Base-by-base conservation (phyloP, 1,140 invertebrate species). In the Dendroctonus ponderosae region DNA sequence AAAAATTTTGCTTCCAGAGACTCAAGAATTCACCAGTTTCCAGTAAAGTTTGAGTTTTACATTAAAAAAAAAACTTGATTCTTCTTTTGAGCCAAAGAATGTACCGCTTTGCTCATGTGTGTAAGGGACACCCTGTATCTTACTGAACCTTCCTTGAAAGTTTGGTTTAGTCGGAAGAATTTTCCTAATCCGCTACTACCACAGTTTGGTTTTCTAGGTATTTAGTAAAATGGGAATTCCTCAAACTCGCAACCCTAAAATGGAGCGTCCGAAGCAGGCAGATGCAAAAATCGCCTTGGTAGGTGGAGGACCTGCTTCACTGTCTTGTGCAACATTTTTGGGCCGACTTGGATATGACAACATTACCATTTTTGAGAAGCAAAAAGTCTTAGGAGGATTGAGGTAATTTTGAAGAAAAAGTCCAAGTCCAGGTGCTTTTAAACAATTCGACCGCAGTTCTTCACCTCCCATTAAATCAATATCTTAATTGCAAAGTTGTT, bases 261-360 rank as follows among this genome's bases (percentile, higher is more conserved):
- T 84, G 7, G 80, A 83, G 5, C 71, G 81, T 37, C 80, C 80
- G 0, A 83, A 80, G 38, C 83, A 85, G 66, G 87, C 88, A 48
- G 77, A 84, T 15, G 85, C 86, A 14, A 94, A 91, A 80, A 92
- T 99, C 46, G 96, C 92, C 0, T 77, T 99, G 6, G 75, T 99
- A 15, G 97, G 97, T 7, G 96, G 94, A 75, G 97, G 97, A 0
- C 97, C 97, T 0, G 94, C 97, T 5, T 96, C 93, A n/a, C 85
- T 99, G 41, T 97, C 95, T 5, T 99, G 97, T 79, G 96, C 95
- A 5, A 96, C 96, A 6, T 99, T 96, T 80, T 80, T 99, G 4
- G 96, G 89, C 0, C 84, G 97, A 44, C 80, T 99, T 6, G 97
- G 97, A 0, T 99, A 99, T 75, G 85, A 87, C 5, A 82, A 98